Conservation (phyloP, 2,113 vertebrate species). For the Struthio camelus region DNA sequence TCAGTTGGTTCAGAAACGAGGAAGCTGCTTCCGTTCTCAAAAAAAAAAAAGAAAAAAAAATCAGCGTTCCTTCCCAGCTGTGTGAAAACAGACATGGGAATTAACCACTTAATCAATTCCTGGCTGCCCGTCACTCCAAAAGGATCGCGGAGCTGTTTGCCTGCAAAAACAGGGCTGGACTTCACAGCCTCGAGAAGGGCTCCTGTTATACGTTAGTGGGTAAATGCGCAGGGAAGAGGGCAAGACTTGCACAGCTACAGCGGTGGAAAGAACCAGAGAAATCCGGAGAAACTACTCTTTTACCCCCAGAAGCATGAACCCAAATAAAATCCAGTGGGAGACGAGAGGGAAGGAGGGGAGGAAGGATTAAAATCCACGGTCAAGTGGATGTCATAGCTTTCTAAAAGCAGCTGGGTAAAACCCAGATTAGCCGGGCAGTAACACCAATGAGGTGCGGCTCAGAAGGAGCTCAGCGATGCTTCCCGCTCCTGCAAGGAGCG, state of each 20-base stretch:
- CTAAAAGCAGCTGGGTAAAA: background rate
- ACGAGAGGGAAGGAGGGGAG: background rate
- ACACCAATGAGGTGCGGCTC: background rate
- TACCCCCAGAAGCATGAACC: background rate
- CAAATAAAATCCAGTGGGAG: background rate
- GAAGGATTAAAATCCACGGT: background rate
- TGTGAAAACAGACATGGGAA: rapidly evolving
- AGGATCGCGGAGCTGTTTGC: background rate
- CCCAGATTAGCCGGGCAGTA: background rate
- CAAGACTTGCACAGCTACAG: background rate
- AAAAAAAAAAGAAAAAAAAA: no score
- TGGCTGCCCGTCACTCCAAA: rapidly evolving
- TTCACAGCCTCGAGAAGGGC: background rate
- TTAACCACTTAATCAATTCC: background rate
- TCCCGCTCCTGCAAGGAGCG: rapidly evolving
- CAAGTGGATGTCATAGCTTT: rapidly evolving
- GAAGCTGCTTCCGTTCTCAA: background rate
- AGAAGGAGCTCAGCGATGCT: background rate
- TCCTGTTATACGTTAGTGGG: background rate
- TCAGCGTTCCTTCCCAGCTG: background rate
- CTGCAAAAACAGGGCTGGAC: background rate
- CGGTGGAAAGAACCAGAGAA: background rate
- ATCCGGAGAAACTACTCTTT: background rate
- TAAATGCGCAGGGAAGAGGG: background rate
- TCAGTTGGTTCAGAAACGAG: background rate